Evolutionary conservation across 1,140 invertebrate genomes (phyloP).

Genomic region (Samia ricini): DNA sequence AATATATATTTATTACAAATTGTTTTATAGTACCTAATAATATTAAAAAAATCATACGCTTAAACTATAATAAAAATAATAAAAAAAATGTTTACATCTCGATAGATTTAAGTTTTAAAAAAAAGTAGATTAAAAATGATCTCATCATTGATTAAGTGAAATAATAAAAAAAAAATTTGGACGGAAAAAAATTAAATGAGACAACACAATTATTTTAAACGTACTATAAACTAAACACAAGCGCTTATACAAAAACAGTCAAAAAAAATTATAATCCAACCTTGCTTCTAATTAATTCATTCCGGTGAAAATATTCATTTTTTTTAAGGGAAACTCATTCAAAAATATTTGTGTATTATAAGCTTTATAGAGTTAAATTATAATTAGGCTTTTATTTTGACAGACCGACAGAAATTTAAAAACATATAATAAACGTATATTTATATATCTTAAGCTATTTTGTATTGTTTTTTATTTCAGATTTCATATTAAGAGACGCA

Average conservation of each 20-base stretch:
- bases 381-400: no score
- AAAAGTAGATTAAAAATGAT: constrained; percentile 6
- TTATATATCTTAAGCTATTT: constrained; percentile 16
- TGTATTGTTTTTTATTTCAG: constrained; percentile 14
- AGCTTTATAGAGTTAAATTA: no score
- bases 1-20: no score
- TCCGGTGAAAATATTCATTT: no score
- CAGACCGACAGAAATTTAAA: constrained; percentile 23
- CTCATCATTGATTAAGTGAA: constrained; percentile 29
- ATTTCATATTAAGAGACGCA: neutral
- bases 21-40: no score
- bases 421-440: constrained; percentile 8
- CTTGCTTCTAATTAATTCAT: no score
- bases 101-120: neutral
- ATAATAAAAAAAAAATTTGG: constrained; percentile 40
- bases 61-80: neutral
- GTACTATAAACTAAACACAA: no score
- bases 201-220: constrained; percentile 11
- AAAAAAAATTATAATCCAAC: no score
- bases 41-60: no score
- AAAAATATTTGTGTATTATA: no score
- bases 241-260: no score
- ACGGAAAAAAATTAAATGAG: constrained; percentile 41
- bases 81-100: neutral
- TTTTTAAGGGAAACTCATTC: no score